Conservation (phyloP, 2,888 invertebrate genomes). For the Anoplius nigerrimus region DNA sequence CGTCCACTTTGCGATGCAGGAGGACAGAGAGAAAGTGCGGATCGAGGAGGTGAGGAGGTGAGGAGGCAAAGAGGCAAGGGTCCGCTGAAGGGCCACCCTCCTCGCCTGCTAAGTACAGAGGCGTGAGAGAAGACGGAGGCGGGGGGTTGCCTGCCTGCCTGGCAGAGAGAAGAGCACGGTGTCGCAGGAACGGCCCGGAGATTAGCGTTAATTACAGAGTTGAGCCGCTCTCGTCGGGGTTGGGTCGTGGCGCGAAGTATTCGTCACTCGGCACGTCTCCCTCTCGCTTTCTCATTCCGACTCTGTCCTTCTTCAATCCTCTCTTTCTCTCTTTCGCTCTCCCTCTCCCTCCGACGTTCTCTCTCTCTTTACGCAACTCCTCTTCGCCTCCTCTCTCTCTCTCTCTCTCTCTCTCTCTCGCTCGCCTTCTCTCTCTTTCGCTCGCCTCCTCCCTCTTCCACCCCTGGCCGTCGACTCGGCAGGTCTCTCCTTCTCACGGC, state of each 20-base stretch:
- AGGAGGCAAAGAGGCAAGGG: conserved; percentile 43
- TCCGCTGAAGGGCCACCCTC: conserved; percentile 44
- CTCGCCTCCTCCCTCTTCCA: conserved; percentile 36
- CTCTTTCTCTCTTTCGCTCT: conserved; percentile 17
- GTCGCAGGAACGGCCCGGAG: conserved; percentile 67
- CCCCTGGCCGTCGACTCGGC: too few relatives aligned
- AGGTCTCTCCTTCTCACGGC: conserved; percentile 10
- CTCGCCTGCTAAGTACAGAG: conserved; percentile 53
- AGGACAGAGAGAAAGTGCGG: neutral
- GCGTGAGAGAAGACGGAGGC: conserved; percentile 54
- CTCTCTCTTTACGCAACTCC: too few relatives aligned
- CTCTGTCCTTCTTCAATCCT: too few relatives aligned
- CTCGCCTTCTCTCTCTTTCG: conserved; percentile 43
- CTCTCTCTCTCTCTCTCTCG: conserved; percentile 12
- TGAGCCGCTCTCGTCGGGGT: conserved; percentile 58
- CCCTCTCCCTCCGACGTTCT: conserved; percentile 43
- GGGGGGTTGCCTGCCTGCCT: conserved; percentile 45
- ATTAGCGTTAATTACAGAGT: conserved; percentile 75
- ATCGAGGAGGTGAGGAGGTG: neutral
- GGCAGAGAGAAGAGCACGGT: conserved; percentile 40
- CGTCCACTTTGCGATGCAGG: too few relatives aligned
- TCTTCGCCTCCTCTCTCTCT: conserved; percentile 44
- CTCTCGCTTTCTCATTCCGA: conserved; percentile 50
- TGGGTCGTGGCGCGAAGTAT: conserved; percentile 65
- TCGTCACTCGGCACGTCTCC: conserved; percentile 70